Evolutionary conservation across 2,797 vertebrate genomes (phyloP).

Genomic region (Ctenopoma multispine): DNA sequence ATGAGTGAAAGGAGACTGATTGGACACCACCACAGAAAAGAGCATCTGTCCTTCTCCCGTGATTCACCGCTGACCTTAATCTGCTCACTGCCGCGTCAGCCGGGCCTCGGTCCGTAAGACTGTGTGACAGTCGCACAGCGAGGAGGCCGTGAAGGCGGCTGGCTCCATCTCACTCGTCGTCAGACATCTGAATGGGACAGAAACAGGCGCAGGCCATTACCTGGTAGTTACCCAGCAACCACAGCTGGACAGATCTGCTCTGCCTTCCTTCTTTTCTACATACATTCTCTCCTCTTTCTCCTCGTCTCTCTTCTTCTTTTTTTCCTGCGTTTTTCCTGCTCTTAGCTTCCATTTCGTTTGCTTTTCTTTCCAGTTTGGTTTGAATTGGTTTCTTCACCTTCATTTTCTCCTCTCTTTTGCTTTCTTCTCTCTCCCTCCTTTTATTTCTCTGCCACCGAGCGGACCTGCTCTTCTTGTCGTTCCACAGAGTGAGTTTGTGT

Average conservation of each 20-base stretch:
- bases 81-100: constrained; percentile 16
- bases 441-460: neutral
- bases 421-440: neutral
- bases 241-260: neutral
- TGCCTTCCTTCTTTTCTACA: neutral
- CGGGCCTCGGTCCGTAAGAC: too few relatives aligned
- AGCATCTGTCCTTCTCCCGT: constrained; percentile 37
- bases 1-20: constrained; percentile 30
- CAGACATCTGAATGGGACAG: constrained; percentile 8
- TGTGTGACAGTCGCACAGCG: constrained; percentile 10
- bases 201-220: neutral
- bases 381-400: neutral
- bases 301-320: too few relatives aligned
- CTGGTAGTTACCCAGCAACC: constrained; percentile 15
- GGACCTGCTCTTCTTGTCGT: neutral
- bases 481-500: constrained; percentile 14
- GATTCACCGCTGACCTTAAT: constrained; percentile 50
- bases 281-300: neutral
- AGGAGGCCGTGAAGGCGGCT: neutral
- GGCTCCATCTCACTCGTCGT: constrained; percentile 8
- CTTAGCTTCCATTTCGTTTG: neutral
- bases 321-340: neutral
- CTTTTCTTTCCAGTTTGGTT: neutral
- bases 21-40: neutral
- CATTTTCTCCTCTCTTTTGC: rapidly evolving